Base-by-base conservation (phyloP, 2,888 invertebrate species). In the Crioceris asparagi region DNA sequence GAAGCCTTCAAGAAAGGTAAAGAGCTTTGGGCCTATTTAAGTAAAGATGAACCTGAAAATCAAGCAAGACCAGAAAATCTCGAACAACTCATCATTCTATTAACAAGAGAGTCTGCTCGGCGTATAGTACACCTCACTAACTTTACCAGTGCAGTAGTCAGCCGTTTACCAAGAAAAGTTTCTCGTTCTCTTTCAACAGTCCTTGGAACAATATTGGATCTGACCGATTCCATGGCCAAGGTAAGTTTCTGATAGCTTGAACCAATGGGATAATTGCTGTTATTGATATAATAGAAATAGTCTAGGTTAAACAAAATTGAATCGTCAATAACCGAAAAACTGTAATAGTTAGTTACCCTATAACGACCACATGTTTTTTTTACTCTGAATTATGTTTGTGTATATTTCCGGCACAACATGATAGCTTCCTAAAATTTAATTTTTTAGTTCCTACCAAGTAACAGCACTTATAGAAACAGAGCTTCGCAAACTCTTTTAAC, bases 21-120 rank as follows among this genome's bases (percentile, higher is more conserved):
- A 49, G 78, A 80, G 46, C 60, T 86, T 30, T 86, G 83, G 78
- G 61, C 60, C 1, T 71, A 72, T 25, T 64, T 87, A 35, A 84
- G 84, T 54, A 64, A 74, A 47, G 77, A 85, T 16, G 87, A 87
- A 56, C 86, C 87, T 0, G 87, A 85, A 64, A 87, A 87, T 65
- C 87, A 87, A 63, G 81, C 82, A 3, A 72, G 83, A 21, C 87
- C 86, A 0, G 72, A 74, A 43, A 85, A 81, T 2, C 58, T 86
- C 19, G 87, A 87, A 55, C 82, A 87, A 55, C 62, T 86, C 43
- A 65, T 85, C 36, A 82, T 84, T 23, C 62, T 87, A 40, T 59
- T 87, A 40, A 77, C 82, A 0, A 65, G 86, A n/a, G 86, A 87
- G 65, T 74, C 82, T 0, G 82, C 83, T 0, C 68, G 87, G 39